Evolutionary conservation across 1,140 invertebrate species (phyloP).

Genomic region (Temnothorax longispinosus): DNA sequence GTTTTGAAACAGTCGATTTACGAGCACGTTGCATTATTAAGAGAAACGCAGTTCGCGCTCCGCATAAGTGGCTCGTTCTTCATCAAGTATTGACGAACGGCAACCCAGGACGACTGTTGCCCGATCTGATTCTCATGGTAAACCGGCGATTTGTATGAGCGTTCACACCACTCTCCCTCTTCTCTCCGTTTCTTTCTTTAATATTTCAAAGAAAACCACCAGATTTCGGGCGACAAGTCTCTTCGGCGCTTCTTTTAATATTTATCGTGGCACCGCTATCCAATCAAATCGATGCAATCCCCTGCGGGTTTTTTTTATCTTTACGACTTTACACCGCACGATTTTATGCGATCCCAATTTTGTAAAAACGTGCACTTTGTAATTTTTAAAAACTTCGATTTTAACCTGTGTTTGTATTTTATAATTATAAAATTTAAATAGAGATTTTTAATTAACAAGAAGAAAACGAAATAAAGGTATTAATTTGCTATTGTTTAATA

Average conservation of each 20-base stretch:
- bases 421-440: not conserved
- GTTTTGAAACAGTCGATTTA: slow-evolving; percentile 42
- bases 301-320: not conserved
- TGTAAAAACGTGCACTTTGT: not conserved
- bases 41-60: slow-evolving; percentile 35
- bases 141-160: slow-evolving; percentile 81
- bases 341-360: not conserved
- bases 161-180: not conserved
- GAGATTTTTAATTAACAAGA: not conserved
- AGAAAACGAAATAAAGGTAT: not conserved
- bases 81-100: slow-evolving; percentile 77
- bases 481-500: not conserved
- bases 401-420: not conserved
- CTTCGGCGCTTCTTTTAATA: slow-evolving; percentile 20
- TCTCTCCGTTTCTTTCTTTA: slow-evolving; percentile 60
- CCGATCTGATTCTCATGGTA: slow-evolving; percentile 73
- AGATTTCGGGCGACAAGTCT: slow-evolving; percentile 58
- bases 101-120: slow-evolving; percentile 59
- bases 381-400: not conserved
- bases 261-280: slow-evolving; percentile 27
- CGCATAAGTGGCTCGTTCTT: slow-evolving; percentile 51
- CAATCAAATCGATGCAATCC: slow-evolving; percentile 30
- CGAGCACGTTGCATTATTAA: slow-evolving; percentile 64
- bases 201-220: slow-evolving; percentile 74
- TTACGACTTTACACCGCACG: not conserved